A percentile compares a stretch with the other conserved stretches of the same genome.
These are phyloP conservation scores for Neolamprologus brichardi DNA, from an alignment of 2,113 vertebrate genomes.

Conservation along the genomic window DNA sequence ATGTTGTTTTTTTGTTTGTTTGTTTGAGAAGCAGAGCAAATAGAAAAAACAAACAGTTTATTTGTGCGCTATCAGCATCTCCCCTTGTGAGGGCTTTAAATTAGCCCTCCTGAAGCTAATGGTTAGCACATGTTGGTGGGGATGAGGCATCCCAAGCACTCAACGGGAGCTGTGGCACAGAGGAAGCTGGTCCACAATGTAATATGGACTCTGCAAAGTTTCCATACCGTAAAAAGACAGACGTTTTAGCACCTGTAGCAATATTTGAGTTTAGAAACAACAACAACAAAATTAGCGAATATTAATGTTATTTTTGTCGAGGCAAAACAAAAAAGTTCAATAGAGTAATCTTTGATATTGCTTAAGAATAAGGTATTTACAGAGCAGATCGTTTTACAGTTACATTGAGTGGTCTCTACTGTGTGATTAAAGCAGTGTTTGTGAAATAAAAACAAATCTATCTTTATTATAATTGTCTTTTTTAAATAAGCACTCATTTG, in stretches of 20 bases:
- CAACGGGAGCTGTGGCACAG: not conserved
- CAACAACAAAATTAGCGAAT: not conserved
- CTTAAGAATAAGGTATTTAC: not conserved
- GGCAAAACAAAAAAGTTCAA: not conserved
- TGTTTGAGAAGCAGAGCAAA: no score
- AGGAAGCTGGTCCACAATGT: not conserved
- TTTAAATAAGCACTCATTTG: not conserved
- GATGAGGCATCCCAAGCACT: conserved; percentile 11
- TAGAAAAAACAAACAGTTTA: not conserved
- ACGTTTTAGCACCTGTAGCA: not conserved
- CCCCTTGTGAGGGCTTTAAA: conserved; percentile 9
- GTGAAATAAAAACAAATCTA: not conserved
- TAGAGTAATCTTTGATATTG: not conserved
- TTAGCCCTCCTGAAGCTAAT: conserved; percentile 33
- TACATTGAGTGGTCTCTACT: not conserved
- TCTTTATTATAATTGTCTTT: not conserved
- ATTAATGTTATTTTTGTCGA: not conserved
- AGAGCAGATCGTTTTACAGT: not conserved
- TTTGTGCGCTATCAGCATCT: conserved; percentile 22
- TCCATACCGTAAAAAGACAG: not conserved
- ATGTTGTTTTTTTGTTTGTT: not conserved
- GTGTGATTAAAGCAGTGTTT: not conserved
- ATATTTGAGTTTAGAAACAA: not conserved
- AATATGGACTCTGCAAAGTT: not conserved
- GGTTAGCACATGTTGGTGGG: conserved; percentile 44